Percentiles rank a stretch among this genome's conserved stretches.
phyloP scores from a whole-genome alignment of 1,140 invertebrate species.

The Drosophila eugracilis region DNA sequence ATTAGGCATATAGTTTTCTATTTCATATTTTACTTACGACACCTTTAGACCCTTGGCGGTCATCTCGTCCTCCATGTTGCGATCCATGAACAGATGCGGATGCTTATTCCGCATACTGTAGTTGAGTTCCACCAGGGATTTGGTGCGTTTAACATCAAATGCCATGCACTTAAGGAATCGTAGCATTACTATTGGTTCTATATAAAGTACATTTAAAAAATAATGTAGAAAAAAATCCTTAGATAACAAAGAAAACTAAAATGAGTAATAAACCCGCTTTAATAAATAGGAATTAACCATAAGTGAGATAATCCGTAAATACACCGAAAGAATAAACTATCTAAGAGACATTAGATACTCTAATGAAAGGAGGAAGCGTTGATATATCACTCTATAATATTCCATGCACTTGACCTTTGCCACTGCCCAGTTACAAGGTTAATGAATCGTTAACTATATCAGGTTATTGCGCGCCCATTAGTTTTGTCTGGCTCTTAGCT shows the following conservation, averaged over 20 bases:
- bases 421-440: constrained; percentile 16
- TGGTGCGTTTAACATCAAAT: constrained; percentile 86
- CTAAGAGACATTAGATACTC: no score
- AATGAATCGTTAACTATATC: constrained; percentile 19
- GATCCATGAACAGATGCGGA: constrained; percentile 88
- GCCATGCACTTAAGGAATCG: constrained; percentile 84
- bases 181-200: constrained; percentile 63
- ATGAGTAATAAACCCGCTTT: no score
- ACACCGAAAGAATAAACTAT: no score
- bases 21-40: constrained; percentile 85
- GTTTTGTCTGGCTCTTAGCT: constrained; percentile 10
- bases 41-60: constrained; percentile 86
- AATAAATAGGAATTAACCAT: no score
- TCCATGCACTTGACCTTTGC: constrained; percentile 16
- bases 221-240: neutral
- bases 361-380: neutral
- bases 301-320: no score
- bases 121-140: constrained; percentile 88
- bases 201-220: neutral
- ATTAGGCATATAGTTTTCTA: neutral
- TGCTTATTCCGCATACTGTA: constrained; percentile 87
- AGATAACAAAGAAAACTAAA: neutral
- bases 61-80: constrained; percentile 87
- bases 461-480: constrained; percentile 30
- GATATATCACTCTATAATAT: neutral